Evolutionary conservation across 2,113 vertebrate species (phyloP), one percentile per base, ranked within the genome.

Genomic region (Galeopterus variegatus): DNA sequence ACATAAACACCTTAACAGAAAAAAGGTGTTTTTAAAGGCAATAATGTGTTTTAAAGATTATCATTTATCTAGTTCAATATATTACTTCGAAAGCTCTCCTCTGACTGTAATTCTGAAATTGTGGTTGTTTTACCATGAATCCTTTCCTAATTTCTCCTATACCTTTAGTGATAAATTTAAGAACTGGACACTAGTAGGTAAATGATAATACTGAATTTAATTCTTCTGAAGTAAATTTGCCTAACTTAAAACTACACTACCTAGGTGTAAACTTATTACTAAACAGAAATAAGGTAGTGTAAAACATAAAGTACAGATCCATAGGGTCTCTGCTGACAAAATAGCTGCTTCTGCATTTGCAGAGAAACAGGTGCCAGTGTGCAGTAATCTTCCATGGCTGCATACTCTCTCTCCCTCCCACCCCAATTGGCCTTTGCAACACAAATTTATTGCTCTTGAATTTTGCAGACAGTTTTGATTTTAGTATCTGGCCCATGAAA

Each of bases 391-490:
- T 85, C 67, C 11, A 15, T 1, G 2, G 17, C 45, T 28, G 1
- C 13, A 5, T 13, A 9, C 3, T 2, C 33, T 31, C 12, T 54
- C 52, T 31, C 12, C 58, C 52, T 90, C 24, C 67, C 58, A 26
- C 24, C 79, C 28, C 56, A 23, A 0, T 33, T 58, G 96, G 62
- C 31, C 87, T 88, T 90, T 89, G 58, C 65, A 80, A n/a, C 65
- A 91, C 75, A 62, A 36, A 79, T 79, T 52, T 41, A 52, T 33
- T 86, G 84, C 96, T 94, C 54, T 93, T 96, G 52, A 72, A 88
- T 98, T 76, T 90, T 96, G 86, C 48, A 93, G 69, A 58, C 69
- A 26, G 60, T 84, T 96, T 93, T 84, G 48, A 52, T 96, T 95
- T 98, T 75, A 95, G 94, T 80, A 73, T 48, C 80, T 26, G 18